These are phyloP conservation scores for Cepaea hortensis DNA, from an alignment of 2,888 invertebrate genomes.

Conservation along the genomic window DNA sequence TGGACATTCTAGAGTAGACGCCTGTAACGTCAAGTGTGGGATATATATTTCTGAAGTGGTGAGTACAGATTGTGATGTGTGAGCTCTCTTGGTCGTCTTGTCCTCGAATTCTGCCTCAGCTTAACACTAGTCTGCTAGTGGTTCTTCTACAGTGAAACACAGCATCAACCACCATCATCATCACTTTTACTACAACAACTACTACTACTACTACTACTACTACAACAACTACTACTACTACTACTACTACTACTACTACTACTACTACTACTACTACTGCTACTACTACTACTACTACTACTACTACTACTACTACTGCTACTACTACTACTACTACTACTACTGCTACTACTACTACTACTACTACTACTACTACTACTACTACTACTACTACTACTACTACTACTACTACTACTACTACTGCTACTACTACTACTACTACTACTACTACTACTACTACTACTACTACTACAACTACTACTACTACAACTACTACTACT, in stretches of 20 bases:
- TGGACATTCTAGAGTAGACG: too few species aligned
- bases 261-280: slow-evolving; percentile 33
- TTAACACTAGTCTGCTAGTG: background rate
- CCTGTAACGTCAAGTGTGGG: too few species aligned
- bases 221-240: background rate
- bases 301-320: slow-evolving; percentile 11
- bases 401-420: slow-evolving; percentile 30
- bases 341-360: slow-evolving; percentile 18
- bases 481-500: slow-evolving; percentile 37
- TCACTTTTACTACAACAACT: background rate
- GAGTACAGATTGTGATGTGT: too few species aligned
- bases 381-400: slow-evolving; percentile 29
- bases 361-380: slow-evolving; percentile 24
- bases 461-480: slow-evolving; percentile 42
- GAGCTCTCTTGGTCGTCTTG: too few species aligned
- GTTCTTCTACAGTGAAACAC: background rate
- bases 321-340: slow-evolving; percentile 8
- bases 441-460: slow-evolving; percentile 42
- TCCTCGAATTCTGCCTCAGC: too few species aligned
- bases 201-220: slow-evolving; percentile 1
- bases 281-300: slow-evolving; percentile 32
- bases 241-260: slow-evolving; percentile 31
- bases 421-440: slow-evolving; percentile 40
- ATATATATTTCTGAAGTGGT: too few species aligned
- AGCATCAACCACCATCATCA: background rate